A percentile compares a stretch with the other conserved stretches of the same genome.
These are phyloP conservation scores for Dicrostonyx torquatus DNA, from an alignment of 2,797 vertebrate species.

Conservation along the genomic window DNA sequence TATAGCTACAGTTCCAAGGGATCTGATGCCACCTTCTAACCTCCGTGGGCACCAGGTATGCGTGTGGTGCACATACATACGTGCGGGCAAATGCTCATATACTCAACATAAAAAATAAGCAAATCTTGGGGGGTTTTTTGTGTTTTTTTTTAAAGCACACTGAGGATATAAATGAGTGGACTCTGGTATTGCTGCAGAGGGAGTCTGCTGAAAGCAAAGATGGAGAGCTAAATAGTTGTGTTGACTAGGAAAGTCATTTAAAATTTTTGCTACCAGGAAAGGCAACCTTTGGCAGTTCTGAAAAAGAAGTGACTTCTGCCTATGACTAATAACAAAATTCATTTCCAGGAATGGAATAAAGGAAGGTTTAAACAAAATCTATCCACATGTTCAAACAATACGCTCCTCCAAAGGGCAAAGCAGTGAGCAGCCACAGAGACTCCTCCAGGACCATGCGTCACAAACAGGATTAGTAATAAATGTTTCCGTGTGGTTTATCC, in stretches of 20 bases:
- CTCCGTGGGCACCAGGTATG: too few relatives aligned
- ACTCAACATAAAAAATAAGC: neutral
- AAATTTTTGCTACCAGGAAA: conserved; percentile 46
- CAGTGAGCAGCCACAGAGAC: conserved; percentile 42
- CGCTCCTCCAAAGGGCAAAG: conserved; percentile 49
- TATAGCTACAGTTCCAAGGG: neutral
- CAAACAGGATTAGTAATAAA: conserved; percentile 68
- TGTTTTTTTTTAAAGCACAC: neutral
- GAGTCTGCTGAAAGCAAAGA: conserved; percentile 57
- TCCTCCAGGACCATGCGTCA: conserved; percentile 33
- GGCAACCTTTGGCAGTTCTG: conserved; percentile 21
- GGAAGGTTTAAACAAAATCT: neutral
- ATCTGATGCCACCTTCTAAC: neutral
- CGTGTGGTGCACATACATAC: too few relatives aligned
- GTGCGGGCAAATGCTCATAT: neutral
- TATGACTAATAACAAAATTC: conserved; percentile 57
- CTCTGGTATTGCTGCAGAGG: neutral
- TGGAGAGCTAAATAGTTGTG: conserved; percentile 26
- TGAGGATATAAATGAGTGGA: conserved; percentile 11
- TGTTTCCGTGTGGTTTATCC: conserved; percentile 72
- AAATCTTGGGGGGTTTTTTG: too few relatives aligned
- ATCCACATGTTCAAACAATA: conserved; percentile 19
- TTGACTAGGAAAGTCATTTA: conserved; percentile 67
- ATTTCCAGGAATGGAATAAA: conserved; percentile 70
- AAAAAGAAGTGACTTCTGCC: conserved; percentile 67